phyloP scores from a whole-genome alignment of 2,797 vertebrate genomes.

The Mionectes olivaceus region DNA sequence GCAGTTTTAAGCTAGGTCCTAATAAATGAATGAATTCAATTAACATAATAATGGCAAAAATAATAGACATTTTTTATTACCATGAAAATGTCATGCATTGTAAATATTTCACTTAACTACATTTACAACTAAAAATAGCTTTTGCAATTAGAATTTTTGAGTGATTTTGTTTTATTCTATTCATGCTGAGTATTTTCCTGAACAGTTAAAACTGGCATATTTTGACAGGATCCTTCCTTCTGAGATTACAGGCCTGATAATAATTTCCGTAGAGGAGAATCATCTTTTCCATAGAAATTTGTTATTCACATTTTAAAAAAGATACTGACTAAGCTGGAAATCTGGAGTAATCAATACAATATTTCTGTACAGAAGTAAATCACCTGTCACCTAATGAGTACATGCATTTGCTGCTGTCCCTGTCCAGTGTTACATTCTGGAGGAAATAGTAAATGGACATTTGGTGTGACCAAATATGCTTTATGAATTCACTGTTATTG shows the following conservation, averaged over 20 bases:
- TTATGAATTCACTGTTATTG: background rate
- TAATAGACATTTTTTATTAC: background rate
- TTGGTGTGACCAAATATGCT: background rate
- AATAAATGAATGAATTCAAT: background rate
- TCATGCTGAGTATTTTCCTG: background rate
- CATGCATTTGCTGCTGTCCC: background rate
- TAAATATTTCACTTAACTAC: conserved; percentile 7
- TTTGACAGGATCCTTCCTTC: background rate
- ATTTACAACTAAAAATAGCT: background rate
- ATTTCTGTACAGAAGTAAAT: background rate
- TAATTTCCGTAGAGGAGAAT: background rate
- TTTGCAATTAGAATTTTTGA: background rate
- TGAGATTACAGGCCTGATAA: background rate
- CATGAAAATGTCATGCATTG: background rate
- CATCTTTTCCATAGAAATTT: background rate
- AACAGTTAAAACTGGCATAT: background rate
- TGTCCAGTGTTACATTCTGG: background rate
- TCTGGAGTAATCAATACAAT: background rate
- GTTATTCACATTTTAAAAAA: background rate
- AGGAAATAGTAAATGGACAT: background rate
- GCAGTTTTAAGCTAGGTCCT: background rate
- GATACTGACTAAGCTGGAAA: background rate
- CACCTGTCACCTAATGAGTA: background rate
- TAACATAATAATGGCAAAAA: conserved; percentile 19
- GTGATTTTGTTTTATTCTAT: background rate